Conservation (phyloP, 1,140 invertebrate species). For the Lethrus apterus region DNA sequence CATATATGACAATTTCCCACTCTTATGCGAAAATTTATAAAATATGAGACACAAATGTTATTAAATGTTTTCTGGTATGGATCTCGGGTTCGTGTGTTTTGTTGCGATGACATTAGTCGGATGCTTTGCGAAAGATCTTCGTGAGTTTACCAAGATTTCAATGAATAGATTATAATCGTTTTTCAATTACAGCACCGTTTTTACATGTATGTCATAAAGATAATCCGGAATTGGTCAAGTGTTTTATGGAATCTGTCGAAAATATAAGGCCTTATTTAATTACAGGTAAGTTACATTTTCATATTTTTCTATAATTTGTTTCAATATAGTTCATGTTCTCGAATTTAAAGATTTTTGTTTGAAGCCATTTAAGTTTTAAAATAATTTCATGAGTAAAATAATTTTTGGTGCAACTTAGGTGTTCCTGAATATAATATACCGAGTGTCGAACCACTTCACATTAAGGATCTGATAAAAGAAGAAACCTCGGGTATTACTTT, state of each 20-base stretch:
- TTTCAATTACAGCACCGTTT: constrained; percentile 53
- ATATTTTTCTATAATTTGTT: too few species aligned
- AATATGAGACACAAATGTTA: too few species aligned
- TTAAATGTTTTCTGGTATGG: constrained; percentile 2
- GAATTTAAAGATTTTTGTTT: not conserved
- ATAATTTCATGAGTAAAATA: constrained; percentile 13
- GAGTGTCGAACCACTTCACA: constrained; percentile 51
- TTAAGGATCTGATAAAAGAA: constrained; percentile 51
- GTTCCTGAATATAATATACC: constrained; percentile 53
- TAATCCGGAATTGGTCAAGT: constrained; percentile 49
- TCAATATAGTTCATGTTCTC: too few species aligned
- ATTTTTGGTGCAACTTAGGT: constrained; percentile 27
- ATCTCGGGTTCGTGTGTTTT: too few species aligned
- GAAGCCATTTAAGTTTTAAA: constrained; percentile 1
- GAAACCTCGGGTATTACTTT: constrained; percentile 46
- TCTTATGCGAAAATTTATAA: too few species aligned
- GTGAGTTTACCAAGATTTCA: too few species aligned
- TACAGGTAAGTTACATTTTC: constrained; percentile 38
- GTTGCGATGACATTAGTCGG: too few species aligned
- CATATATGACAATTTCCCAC: too few species aligned
- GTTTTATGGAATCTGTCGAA: constrained; percentile 47
- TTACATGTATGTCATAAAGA: constrained; percentile 50
- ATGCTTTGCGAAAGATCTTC: constrained; percentile 10
- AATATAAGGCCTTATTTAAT: constrained; percentile 43
- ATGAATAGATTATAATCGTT: too few species aligned